Percentiles rank a stretch among this genome's conserved stretches.
Evolutionary conservation across 1,140 invertebrate species (phyloP).

Genomic region (Sogatella furcifera): DNA sequence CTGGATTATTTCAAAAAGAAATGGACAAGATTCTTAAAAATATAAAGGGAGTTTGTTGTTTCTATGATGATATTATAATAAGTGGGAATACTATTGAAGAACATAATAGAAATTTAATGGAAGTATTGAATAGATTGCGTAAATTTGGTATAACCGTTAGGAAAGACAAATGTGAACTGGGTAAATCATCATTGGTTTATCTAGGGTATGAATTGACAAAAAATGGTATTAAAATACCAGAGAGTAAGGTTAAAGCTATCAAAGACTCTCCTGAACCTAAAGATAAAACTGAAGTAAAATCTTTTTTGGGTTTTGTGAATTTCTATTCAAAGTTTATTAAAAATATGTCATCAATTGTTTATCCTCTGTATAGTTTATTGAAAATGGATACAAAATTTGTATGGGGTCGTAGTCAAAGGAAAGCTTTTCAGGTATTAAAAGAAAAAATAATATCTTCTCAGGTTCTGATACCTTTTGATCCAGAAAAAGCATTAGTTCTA

Average conservation of each 20-base stretch:
- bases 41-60: conserved; percentile 19
- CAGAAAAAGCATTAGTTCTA: too few relatives aligned
- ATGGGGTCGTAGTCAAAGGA: conserved; percentile 13
- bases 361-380: conserved; percentile 11
- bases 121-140: not conserved
- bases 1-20: conserved; percentile 2
- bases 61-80: conserved; percentile 4
- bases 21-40: conserved; percentile 18
- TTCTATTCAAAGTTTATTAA: conserved; percentile 11
- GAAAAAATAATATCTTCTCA: too few relatives aligned
- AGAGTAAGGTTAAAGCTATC: too few relatives aligned
- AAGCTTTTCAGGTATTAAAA: conserved; percentile 14
- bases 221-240: conserved; percentile 8
- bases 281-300: conserved; percentile 12
- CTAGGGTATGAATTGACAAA: conserved; percentile 5
- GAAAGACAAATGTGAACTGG: conserved; percentile 1
- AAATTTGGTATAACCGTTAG: not conserved
- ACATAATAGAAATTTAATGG: not conserved
- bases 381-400: conserved; percentile 3
- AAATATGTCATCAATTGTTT: not conserved
- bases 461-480: too few relatives aligned
- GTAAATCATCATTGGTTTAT: not conserved
- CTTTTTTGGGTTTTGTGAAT: conserved; percentile 23
- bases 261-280: conserved; percentile 20
- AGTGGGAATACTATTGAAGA: not conserved